Conservation (phyloP, 53 echinoderm and acorn worm genomes). For the Hippasteria phrygiana region DNA sequence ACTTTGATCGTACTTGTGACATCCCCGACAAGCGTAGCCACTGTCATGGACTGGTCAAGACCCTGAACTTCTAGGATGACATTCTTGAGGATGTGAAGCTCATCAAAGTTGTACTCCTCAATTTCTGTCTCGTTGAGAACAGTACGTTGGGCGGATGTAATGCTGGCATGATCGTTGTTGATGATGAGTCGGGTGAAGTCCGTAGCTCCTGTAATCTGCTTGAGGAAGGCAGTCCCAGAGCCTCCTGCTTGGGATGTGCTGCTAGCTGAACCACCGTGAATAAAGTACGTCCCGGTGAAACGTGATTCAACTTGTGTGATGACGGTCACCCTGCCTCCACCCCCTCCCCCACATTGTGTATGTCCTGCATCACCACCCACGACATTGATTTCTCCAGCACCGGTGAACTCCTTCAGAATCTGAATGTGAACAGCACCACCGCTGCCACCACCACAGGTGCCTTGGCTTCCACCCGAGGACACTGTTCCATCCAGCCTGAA, state of each 20-base stretch:
- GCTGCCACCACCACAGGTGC: constrained; percentile 84
- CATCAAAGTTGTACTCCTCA: constrained; percentile 72
- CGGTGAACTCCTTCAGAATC: constrained; percentile 58
- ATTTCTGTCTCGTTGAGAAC: constrained; percentile 75
- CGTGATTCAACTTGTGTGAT: constrained; percentile 57
- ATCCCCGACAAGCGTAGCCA: constrained; percentile 67
- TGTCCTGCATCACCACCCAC: constrained; percentile 78
- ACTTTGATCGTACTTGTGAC: constrained; percentile 71
- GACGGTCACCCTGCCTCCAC: constrained; percentile 83
- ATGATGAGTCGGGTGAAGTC: constrained; percentile 73
- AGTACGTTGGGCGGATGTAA: constrained; percentile 53
- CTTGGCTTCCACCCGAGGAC: constrained; percentile 67
- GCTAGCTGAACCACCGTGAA: constrained; percentile 78
- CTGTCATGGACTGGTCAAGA: constrained; percentile 53
- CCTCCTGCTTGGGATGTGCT: constrained; percentile 69
- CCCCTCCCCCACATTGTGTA: constrained; percentile 82
- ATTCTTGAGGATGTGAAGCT: constrained; percentile 76
- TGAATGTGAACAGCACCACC: constrained; percentile 82
- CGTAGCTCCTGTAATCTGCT: constrained; percentile 56
- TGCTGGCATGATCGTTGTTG: constrained; percentile 67
- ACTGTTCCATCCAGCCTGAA: constrained; percentile 84
- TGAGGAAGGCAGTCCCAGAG: constrained; percentile 79
- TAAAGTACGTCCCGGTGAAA: constrained; percentile 71
- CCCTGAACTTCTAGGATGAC: constrained; percentile 75
- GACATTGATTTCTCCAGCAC: constrained; percentile 72